Percentiles rank a stretch among this genome's conserved stretches.
These are phyloP conservation scores for Malurus splendens DNA, from an alignment of 2,797 vertebrate species.

Conservation along the genomic window DNA sequence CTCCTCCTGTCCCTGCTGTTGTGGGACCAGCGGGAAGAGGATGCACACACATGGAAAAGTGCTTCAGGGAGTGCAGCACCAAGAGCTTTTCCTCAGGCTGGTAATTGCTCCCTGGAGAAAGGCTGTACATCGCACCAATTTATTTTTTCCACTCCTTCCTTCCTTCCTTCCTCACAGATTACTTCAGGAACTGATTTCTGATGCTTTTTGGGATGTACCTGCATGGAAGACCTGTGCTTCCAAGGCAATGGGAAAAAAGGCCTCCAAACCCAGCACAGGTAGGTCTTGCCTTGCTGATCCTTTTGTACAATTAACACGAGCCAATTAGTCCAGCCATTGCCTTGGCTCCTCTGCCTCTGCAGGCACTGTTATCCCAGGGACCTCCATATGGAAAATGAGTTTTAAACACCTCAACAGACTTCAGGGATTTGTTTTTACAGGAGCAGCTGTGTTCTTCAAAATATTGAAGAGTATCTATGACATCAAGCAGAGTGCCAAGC, in stretches of 20 bases:
- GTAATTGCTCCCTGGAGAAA: slow-evolving; percentile 65
- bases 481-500: neutral
- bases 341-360: neutral
- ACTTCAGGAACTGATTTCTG: slow-evolving; percentile 52
- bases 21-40: neutral
- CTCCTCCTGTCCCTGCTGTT: neutral
- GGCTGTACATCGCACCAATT: neutral
- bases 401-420: neutral
- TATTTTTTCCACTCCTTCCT: neutral
- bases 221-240: neutral
- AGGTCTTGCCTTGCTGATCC: neutral
- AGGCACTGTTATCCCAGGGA: neutral
- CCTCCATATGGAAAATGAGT: neutral
- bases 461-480: neutral
- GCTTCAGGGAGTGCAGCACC: neutral
- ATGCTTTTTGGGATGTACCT: neutral
- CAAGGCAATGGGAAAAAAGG: neutral
- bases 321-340: neutral
- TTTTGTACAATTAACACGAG: neutral
- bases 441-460: neutral
- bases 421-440: neutral
- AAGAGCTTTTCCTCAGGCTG: slow-evolving; percentile 15
- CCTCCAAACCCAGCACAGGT: neutral
- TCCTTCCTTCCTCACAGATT: slow-evolving; percentile 24
- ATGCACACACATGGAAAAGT: neutral